phyloP scores from a whole-genome alignment of 2,888 invertebrate species.

The Ophion slaviceki region DNA sequence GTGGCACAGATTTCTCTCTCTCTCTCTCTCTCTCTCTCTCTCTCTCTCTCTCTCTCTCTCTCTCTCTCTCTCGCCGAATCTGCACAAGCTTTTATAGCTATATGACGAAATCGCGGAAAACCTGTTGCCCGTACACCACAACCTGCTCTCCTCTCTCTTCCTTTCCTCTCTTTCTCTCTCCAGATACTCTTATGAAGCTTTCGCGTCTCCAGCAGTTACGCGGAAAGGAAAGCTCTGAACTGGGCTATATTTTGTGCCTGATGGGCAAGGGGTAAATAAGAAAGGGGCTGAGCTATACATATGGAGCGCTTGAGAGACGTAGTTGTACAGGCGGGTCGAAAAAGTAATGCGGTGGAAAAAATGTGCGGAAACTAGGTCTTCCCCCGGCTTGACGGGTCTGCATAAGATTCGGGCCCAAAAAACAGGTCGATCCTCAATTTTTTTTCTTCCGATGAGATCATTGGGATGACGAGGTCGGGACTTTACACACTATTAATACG shows the following conservation, averaged over 20 bases:
- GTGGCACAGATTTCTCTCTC: slow-evolving; percentile 4
- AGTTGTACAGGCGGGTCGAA: too few species aligned
- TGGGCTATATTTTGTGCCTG: slow-evolving; percentile 30
- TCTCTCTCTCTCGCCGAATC: slow-evolving; percentile 23
- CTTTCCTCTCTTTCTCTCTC: slow-evolving; percentile 16
- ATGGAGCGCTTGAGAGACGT: not conserved
- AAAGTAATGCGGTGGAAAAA: too few species aligned
- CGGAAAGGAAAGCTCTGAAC: slow-evolving; percentile 34
- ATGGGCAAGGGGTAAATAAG: slow-evolving; percentile 10
- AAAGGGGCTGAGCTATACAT: not conserved
- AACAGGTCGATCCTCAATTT: not conserved
- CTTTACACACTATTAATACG: not conserved
- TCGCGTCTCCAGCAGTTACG: slow-evolving; percentile 51
- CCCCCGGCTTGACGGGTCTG: too few species aligned
- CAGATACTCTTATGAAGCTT: slow-evolving; percentile 49
- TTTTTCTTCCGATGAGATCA: not conserved
- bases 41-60: slow-evolving; percentile 17
- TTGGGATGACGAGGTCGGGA: not conserved
- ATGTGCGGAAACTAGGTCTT: too few species aligned
- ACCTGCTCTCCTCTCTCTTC: slow-evolving; percentile 24
- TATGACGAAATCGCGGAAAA: slow-evolving; percentile 66
- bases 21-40: slow-evolving; percentile 36
- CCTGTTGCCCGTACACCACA: slow-evolving; percentile 67
- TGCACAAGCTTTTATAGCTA: slow-evolving; percentile 39
- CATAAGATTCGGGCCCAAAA: not conserved